Evolutionary conservation across 2,888 invertebrate species (phyloP).

Genomic region (Geotrupes spiniger): DNA sequence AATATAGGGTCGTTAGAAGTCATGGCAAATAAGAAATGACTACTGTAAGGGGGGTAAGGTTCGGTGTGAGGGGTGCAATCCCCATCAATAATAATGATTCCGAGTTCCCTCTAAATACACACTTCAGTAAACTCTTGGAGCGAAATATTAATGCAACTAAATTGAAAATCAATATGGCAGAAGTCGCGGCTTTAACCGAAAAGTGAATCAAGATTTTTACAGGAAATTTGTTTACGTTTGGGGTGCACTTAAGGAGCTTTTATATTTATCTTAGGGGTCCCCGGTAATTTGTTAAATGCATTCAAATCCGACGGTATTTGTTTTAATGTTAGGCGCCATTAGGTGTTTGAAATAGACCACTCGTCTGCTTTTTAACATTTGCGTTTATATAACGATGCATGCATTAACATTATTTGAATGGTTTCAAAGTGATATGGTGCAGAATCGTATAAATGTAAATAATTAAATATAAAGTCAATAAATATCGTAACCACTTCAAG

Average conservation of each 20-base stretch:
- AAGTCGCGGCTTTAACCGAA: constrained; percentile 17
- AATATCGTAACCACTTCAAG: no score
- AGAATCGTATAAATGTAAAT: no score
- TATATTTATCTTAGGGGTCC: constrained; percentile 29
- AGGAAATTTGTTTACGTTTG: constrained; percentile 24
- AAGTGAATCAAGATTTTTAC: constrained; percentile 11
- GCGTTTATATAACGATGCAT: no score
- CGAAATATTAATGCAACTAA: constrained; percentile 48
- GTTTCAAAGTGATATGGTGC: no score
- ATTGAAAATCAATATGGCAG: constrained; percentile 45
- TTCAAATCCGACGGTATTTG: constrained; percentile 30
- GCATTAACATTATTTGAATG: no score
- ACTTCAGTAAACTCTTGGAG: constrained; percentile 44
- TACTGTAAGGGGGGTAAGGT: constrained; percentile 35
- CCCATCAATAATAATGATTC: constrained; percentile 48
- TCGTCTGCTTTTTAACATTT: constrained; percentile 8
- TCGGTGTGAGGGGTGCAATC: constrained; percentile 38
- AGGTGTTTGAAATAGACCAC: constrained; percentile 16
- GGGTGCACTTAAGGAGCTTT: constrained; percentile 25
- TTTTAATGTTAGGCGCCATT: constrained; percentile 25
- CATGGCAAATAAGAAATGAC: constrained; percentile 42
- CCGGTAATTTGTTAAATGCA: constrained; percentile 30
- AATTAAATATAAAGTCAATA: no score
- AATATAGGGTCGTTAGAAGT: constrained; percentile 5
- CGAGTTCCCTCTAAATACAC: constrained; percentile 47